Evolutionary conservation across 2,113 vertebrate genomes (phyloP), one percentile per base, ranked within the genome.

Genomic region (Heptranchias perlo): DNA sequence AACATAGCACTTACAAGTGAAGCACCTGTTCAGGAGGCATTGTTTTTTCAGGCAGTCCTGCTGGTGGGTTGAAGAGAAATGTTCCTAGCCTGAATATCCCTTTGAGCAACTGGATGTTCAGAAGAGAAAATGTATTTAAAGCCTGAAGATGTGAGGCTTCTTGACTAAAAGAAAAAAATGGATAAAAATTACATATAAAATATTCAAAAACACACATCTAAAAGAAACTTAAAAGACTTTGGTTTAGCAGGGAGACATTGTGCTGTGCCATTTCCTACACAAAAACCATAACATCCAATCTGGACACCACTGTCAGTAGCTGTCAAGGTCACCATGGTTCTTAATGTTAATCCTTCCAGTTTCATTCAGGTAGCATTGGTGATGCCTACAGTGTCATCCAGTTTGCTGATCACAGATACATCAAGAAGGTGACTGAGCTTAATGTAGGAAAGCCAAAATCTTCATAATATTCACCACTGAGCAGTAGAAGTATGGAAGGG

Each of bases 21-120:
- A 97, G 97, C 78, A 98, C 96, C 8, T 97, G 97, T 47, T 97
- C 97, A 0, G 97, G 84, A 52, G 96, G 96, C 96, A 97, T 97
- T 65, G 96, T 94, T 93, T 96, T 96, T 28, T 0, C 95, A 52
- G 97, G 65, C 91, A 96, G 87, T 0, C 73, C 96, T 82, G 23
- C 31, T 10, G 96, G 73, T 52, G 96, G 96, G 89, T 65, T 97
- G 96, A 96, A 96, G 67, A 97, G 97, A 94, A 97, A 96, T 8
- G 96, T 94, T 39, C 97, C 97, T 65, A 98, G 96, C 49, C 96
- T 97, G 91, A 97, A 96, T 62, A 97, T 97, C 2, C 97, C 98
- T 82, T 96, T 96, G 54, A 98, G 96, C 96, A 98, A 97, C 96
- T 97, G 97, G 49, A 96, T 89, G 54, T 96, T 97, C 64, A 96